phyloP scores from a whole-genome alignment of 2,797 vertebrate genomes.

The Acanthurus lineatus region DNA sequence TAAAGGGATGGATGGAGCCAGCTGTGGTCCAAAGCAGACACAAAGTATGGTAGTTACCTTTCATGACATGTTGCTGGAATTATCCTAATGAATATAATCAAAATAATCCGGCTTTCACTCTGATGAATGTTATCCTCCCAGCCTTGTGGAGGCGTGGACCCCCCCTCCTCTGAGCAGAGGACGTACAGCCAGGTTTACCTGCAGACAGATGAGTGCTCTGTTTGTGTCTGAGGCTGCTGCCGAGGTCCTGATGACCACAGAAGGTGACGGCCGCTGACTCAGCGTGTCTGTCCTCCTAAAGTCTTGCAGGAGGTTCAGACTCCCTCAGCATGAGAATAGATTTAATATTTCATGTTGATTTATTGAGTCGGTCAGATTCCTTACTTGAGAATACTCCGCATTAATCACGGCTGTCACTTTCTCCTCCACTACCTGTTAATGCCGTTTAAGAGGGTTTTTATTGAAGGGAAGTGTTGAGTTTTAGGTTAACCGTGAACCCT shows the following conservation, averaged over 20 bases:
- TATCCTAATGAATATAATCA: slow-evolving; percentile 24
- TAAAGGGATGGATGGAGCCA: not conserved
- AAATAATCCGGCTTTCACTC: slow-evolving; percentile 6
- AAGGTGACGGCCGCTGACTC: slow-evolving; percentile 49
- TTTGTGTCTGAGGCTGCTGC: slow-evolving; percentile 44
- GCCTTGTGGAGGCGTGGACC: not conserved
- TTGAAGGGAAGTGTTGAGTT: not conserved
- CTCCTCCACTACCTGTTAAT: not conserved
- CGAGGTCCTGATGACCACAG: slow-evolving; percentile 36
- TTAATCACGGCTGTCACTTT: not conserved
- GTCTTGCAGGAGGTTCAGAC: slow-evolving; percentile 23
- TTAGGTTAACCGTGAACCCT: not conserved
- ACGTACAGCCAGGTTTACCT: slow-evolving; percentile 8
- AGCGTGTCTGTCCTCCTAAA: slow-evolving; percentile 12
- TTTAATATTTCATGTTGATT: not conserved
- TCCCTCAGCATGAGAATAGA: not conserved
- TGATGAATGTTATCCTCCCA: slow-evolving; percentile 2
- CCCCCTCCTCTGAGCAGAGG: not conserved
- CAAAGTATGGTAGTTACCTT: not conserved
- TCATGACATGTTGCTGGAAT: not conserved
- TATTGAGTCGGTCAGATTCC: not conserved
- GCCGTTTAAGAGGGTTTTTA: not conserved
- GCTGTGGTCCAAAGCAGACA: not conserved
- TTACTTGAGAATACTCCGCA: not conserved
- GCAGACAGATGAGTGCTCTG: slow-evolving; percentile 36